phyloP scores from a whole-genome alignment of 2,113 vertebrate genomes.

The Silurus glanis region DNA sequence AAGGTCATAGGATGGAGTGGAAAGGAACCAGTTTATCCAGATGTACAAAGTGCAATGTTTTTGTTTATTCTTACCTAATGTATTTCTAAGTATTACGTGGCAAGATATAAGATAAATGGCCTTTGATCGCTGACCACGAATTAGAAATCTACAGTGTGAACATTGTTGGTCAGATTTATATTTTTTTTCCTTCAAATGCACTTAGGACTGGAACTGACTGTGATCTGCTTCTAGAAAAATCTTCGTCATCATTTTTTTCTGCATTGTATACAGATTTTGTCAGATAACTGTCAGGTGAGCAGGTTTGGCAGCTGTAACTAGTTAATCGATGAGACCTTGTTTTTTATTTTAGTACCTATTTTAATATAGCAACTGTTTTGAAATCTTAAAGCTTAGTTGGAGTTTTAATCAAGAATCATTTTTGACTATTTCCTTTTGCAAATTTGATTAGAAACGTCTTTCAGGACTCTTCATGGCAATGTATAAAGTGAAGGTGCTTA shows the following conservation, averaged over 20 bases:
- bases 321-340: background rate
- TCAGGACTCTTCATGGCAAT: background rate
- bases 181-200: slow-evolving; percentile 32
- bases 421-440: background rate
- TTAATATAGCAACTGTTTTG: background rate
- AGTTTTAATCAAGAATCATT: background rate
- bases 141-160: background rate
- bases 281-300: background rate
- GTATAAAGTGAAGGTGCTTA: slow-evolving; percentile 5
- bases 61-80: background rate
- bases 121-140: background rate
- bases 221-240: background rate
- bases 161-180: background rate
- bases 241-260: background rate
- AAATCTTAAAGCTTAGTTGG: background rate
- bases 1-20: background rate
- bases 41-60: background rate
- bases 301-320: slow-evolving; percentile 25
- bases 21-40: background rate
- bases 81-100: background rate
- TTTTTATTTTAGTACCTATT: background rate
- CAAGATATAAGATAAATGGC: background rate
- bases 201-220: slow-evolving; percentile 33
- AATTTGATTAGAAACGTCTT: slow-evolving; percentile 12
- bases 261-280: background rate